Percentiles rank a stretch among this genome's conserved stretches.
phyloP scores from a whole-genome alignment of 2,797 vertebrate genomes.

The Gephyroberyx darwinii region DNA sequence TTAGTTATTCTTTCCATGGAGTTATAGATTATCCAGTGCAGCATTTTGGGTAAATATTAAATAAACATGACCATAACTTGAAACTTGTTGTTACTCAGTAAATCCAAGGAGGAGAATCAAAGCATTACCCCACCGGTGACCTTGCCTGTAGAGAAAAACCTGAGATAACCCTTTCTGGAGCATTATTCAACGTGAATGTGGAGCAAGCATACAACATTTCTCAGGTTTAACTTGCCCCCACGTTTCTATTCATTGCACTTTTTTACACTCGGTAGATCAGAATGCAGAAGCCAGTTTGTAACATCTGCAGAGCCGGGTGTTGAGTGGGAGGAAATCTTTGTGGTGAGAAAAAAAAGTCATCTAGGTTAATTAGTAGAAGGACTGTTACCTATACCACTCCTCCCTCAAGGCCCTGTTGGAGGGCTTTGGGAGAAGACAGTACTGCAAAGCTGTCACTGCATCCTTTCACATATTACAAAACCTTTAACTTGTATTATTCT shows the following conservation, averaged over 20 bases:
- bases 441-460: background rate
- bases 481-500: constrained; percentile 57
- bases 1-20: background rate
- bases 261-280: constrained; percentile 2
- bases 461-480: constrained; percentile 42
- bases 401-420: background rate
- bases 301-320: background rate
- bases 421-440: constrained; percentile 12
- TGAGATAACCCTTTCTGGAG: constrained; percentile 3
- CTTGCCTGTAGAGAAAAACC: background rate
- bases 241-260: constrained; percentile 13
- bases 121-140: background rate
- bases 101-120: background rate
- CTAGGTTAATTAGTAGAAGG: constrained; percentile 9
- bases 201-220: background rate
- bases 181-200: background rate
- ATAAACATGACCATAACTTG: background rate
- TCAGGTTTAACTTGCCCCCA: background rate
- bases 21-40: background rate
- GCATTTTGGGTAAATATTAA: background rate
- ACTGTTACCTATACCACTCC: constrained; percentile 6
- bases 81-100: background rate
- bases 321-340: constrained; percentile 1
- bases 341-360: constrained; percentile 11
- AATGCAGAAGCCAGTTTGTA: background rate